Evolutionary conservation across 1,140 invertebrate genomes (phyloP), one percentile per base, ranked within the genome.

Genomic region (Gonatopus flavifemur): DNA sequence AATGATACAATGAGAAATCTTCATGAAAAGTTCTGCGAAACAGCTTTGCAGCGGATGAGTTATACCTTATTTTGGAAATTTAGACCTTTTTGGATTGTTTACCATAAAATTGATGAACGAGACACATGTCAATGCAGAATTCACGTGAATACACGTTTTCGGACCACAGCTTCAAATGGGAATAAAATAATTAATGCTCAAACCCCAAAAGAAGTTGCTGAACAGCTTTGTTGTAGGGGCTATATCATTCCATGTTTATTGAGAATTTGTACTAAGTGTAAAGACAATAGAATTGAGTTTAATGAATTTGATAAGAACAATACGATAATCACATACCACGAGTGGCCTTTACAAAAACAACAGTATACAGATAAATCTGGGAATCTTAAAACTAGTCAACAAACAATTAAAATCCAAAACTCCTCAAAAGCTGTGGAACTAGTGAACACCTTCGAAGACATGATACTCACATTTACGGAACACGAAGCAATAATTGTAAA

Each of bases 121-220:
- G 42, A 52, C 10, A 52, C 49, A 2, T 52, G 49, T 21, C 30
- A 44, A 20, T 52, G 49, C 28, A 48, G 21, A 21, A 24, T 36
- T 18, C 39, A 43, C n/a, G 24, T 2, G 1, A 39, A 39, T 40
- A 15, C 12, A 6, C 25, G 12, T 7, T 12, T 28, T 7, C 6
- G 6, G 25, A 28, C 12, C 12, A 28, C 25, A 12, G 12, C 6
- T 6, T 28, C 12, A 28, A 6, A 28, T 12, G 25, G 12, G 12
- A 28, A 28, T 28, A 28, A 28, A 28, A 12, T 12, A 6, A 7
- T 28, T 6, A 6, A 6, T 28, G 12, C 6, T 12, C 12, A 12
- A 6, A 28, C 6, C 12, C 6, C 12, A 12, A 28, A 6, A 6
- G 12, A 28, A 28, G 6, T 28, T 28, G 6, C 12, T 7, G 25